Percentiles rank a stretch among this genome's conserved stretches.
Evolutionary conservation across 2,797 vertebrate genomes (phyloP).

Genomic region (Danio tinwini): DNA sequence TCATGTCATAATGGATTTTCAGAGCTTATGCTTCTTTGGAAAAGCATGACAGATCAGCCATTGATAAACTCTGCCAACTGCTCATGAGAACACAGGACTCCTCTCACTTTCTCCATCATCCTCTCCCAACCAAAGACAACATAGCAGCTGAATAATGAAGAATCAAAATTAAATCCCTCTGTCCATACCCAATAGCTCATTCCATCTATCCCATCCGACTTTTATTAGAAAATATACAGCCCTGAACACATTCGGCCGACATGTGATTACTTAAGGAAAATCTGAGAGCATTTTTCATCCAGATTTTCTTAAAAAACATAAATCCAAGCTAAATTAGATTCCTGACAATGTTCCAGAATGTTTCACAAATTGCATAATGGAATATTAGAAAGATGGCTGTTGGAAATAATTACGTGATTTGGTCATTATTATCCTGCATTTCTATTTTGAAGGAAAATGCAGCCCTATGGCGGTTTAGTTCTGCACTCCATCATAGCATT

Average conservation of each 20-base stretch:
- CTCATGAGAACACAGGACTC: conserved; percentile 30
- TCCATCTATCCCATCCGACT: background rate
- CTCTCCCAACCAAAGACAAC: conserved; percentile 15
- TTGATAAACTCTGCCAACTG: conserved; percentile 61
- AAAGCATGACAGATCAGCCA: conserved; percentile 57
- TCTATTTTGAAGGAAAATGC: conserved; percentile 36
- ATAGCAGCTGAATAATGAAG: background rate
- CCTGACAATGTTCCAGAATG: background rate
- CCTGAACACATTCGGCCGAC: conserved; percentile 5
- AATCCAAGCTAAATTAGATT: conserved; percentile 11
- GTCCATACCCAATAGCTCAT: background rate
- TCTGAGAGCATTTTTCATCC: conserved; percentile 1
- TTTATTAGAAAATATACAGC: background rate
- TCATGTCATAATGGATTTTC: conserved; percentile 52
- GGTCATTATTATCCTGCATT: conserved; percentile 20
- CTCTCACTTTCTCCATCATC: conserved; percentile 18
- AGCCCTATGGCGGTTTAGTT: conserved; percentile 10
- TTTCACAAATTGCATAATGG: conserved; percentile 6
- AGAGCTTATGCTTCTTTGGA: conserved; percentile 51
- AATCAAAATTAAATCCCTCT: conserved; percentile 6
- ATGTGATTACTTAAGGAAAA: conserved; percentile 17
- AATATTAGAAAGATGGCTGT: background rate
- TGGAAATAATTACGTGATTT: conserved; percentile 24
- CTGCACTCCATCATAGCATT: conserved; percentile 22
- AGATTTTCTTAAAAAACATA: conserved; percentile 29